Evolutionary conservation across 1,140 invertebrate species (phyloP).

Genomic region (Spodoptera frugiperda): DNA sequence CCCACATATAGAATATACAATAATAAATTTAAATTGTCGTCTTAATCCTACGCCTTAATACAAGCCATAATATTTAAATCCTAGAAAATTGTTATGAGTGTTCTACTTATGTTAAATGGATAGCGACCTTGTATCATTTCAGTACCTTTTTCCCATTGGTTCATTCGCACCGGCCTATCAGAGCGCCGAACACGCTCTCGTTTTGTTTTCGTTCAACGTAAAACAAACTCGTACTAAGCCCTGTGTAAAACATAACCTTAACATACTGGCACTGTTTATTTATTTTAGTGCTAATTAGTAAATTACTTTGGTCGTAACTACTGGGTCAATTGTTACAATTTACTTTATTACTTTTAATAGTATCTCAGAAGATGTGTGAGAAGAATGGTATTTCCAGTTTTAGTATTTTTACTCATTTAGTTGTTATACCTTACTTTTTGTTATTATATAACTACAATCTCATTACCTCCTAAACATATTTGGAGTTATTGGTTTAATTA

Average conservation of each 20-base stretch:
- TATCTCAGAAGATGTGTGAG: background rate
- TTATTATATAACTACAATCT: too few relatives aligned
- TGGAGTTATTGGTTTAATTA: too few relatives aligned
- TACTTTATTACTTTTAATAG: background rate
- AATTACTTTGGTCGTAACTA: background rate
- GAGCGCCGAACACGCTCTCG: too few relatives aligned
- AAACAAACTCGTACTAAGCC: too few relatives aligned
- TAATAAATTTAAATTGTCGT: conserved; percentile 9
- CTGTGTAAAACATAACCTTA: background rate
- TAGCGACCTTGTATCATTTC: conserved; percentile 5
- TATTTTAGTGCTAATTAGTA: conserved; percentile 2
- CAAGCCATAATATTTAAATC: background rate
- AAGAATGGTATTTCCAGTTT: too few relatives aligned
- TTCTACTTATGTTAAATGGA: background rate
- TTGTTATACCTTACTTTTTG: too few relatives aligned
- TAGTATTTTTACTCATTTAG: too few relatives aligned
- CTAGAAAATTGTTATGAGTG: conserved; percentile 1
- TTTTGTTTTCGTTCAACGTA: too few relatives aligned
- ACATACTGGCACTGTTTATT: background rate
- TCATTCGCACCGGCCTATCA: too few relatives aligned
- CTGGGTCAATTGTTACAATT: background rate
- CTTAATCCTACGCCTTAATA: conserved; percentile 3
- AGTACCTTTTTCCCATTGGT: too few relatives aligned
- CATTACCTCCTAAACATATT: too few relatives aligned
- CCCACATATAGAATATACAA: background rate